Conservation (phyloP, 1,140 invertebrate genomes). For the Kradibia gibbosae region DNA sequence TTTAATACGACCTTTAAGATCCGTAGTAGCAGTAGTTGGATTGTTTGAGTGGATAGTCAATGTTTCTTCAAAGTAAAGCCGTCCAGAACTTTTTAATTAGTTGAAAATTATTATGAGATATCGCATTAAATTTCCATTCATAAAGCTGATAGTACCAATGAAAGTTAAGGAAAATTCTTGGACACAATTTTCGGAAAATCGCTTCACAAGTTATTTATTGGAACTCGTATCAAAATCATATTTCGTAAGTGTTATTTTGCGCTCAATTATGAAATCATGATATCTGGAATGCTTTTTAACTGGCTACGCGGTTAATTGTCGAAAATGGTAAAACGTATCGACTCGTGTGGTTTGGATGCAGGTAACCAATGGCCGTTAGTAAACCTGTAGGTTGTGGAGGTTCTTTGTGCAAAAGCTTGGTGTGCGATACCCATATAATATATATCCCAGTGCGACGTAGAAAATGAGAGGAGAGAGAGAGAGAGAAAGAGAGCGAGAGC, state of each 20-base stretch:
- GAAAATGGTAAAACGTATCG: not conserved
- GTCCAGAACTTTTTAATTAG: too few relatives aligned
- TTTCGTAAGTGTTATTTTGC: not conserved
- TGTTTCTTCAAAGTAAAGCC: not conserved
- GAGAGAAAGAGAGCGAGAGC: not conserved
- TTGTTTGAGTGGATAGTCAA: not conserved
- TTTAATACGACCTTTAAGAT: too few relatives aligned
- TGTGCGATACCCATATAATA: not conserved
- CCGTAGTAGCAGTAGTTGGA: not conserved
- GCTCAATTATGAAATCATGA: not conserved
- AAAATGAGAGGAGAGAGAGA: not conserved
- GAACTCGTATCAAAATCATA: not conserved
- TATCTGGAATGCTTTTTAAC: not conserved
- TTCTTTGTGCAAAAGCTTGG: not conserved
- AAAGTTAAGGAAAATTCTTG: too few relatives aligned
- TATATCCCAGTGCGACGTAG: not conserved
- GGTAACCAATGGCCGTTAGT: not conserved
- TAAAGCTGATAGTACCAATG: not conserved
- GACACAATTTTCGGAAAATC: not conserved
- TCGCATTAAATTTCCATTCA: not conserved
- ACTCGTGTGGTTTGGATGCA: not conserved
- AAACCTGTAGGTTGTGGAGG: not conserved
- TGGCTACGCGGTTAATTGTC: slow-evolving; percentile 12
- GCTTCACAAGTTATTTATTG: not conserved
- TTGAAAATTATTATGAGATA: not conserved